These are phyloP conservation scores for Amphibalanus amphitrite DNA, from an alignment of 1,140 invertebrate genomes.

Conservation along the genomic window DNA sequence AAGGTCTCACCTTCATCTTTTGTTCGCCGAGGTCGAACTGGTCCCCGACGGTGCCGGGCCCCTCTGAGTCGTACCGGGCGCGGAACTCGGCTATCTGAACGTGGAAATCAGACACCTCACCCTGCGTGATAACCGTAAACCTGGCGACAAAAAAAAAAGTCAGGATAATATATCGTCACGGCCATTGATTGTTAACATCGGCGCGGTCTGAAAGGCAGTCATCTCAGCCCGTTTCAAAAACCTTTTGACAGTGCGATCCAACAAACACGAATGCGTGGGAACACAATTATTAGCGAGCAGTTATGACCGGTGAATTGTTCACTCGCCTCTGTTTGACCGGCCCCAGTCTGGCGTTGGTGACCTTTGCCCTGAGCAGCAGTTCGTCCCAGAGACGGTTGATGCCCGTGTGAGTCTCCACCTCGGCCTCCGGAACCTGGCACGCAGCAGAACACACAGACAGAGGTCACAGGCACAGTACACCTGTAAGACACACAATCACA, in stretches of 20 bases:
- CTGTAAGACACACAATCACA: no score
- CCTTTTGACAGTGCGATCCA: no score
- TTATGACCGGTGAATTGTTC: no score
- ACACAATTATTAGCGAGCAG: no score
- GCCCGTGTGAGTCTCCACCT: conserved; percentile 13
- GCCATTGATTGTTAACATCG: no score
- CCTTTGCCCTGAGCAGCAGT: conserved; percentile 34
- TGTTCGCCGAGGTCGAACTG: conserved; percentile 51
- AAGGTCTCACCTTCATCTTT: conserved; percentile 50
- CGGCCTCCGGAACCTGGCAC: conserved; percentile 7
- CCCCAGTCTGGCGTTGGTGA: conserved; percentile 25
- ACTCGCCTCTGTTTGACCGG: conserved; percentile 29
- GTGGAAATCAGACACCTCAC: conserved; percentile 52
- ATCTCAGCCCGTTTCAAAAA: no score
- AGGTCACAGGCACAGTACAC: no score
- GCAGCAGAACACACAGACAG: no score
- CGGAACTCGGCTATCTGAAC: conserved; percentile 45
- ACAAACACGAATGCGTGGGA: no score
- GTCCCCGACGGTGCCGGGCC: conserved; percentile 53
- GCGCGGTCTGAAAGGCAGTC: no score
- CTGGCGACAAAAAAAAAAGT: neutral
- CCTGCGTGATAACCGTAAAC: conserved; percentile 54
- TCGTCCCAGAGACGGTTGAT: conserved; percentile 6
- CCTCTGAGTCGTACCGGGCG: conserved; percentile 48
- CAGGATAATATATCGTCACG: no score